phyloP scores from a whole-genome alignment of 2,797 vertebrate genomes.

The Sparus aurata region DNA sequence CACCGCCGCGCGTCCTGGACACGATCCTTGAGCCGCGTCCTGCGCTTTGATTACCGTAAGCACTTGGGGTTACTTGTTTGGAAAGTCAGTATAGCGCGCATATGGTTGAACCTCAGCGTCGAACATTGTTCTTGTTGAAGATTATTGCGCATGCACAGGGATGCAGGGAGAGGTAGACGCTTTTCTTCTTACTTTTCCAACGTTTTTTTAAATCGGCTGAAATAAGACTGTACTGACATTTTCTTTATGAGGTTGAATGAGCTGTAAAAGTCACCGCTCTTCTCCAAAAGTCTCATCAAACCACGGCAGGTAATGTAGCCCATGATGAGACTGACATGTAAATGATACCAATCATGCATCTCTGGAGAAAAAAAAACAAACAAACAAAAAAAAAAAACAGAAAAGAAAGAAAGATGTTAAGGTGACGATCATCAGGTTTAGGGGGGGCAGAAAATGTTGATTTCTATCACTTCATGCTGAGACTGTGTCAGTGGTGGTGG shows the following conservation, averaged over 20 bases:
- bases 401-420: neutral
- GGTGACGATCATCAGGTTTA: neutral
- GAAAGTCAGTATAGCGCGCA: slow-evolving; percentile 6
- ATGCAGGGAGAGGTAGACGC: neutral
- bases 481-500: slow-evolving; percentile 4
- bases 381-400: too few relatives aligned
- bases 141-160: neutral
- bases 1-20: slow-evolving; percentile 53
- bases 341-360: neutral
- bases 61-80: slow-evolving; percentile 44
- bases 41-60: slow-evolving; percentile 65
- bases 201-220: neutral
- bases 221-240: neutral
- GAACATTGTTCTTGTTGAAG: neutral
- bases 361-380: neutral
- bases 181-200: slow-evolving; percentile 1
- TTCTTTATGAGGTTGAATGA: neutral
- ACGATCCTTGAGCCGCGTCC: slow-evolving; percentile 43
- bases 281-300: neutral
- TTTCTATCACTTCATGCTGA: slow-evolving; percentile 5
- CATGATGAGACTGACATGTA: neutral
- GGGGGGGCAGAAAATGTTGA: neutral
- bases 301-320: neutral
- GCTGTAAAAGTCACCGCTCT: neutral
- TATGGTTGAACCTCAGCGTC: neutral